Percentiles rank a stretch among this genome's conserved stretches.
phyloP scores from a whole-genome alignment of 1,140 invertebrate species.

The Drosophila guanche region DNA sequence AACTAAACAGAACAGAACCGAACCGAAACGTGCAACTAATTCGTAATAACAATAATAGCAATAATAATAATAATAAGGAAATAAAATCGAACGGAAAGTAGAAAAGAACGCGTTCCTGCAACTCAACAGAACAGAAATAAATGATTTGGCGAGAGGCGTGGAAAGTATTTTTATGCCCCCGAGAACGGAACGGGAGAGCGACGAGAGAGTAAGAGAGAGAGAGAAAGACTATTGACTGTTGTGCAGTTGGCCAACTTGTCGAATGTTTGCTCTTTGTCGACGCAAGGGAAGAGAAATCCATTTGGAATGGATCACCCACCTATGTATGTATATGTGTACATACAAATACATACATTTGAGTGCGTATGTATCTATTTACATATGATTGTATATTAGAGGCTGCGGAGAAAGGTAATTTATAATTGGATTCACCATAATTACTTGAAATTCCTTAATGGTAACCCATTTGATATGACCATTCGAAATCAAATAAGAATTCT shows the following conservation, averaged over 20 bases:
- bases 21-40: constrained; percentile 63
- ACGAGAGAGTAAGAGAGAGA: constrained; percentile 9
- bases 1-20: constrained; percentile 32
- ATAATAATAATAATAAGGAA: constrained; percentile 76
- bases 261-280: constrained; percentile 11
- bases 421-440: constrained; percentile 35
- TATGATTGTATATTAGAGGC: constrained; percentile 6
- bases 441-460: constrained; percentile 9
- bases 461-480: background rate
- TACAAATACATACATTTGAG: constrained; percentile 8
- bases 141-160: constrained; percentile 75
- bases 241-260: constrained; percentile 31
- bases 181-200: constrained; percentile 15
- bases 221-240: constrained; percentile 5
- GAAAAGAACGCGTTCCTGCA: constrained; percentile 83
- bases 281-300: constrained; percentile 9
- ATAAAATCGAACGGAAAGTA: constrained; percentile 83
- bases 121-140: constrained; percentile 83
- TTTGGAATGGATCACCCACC: constrained; percentile 29
- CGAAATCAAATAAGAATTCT: background rate
- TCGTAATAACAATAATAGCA: constrained; percentile 49
- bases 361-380: background rate
- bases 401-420: constrained; percentile 42
- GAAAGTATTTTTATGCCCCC: constrained; percentile 77
- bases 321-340: background rate